phyloP scores from a whole-genome alignment of 2,888 invertebrate species.

The Amblyteles armatorius region DNA sequence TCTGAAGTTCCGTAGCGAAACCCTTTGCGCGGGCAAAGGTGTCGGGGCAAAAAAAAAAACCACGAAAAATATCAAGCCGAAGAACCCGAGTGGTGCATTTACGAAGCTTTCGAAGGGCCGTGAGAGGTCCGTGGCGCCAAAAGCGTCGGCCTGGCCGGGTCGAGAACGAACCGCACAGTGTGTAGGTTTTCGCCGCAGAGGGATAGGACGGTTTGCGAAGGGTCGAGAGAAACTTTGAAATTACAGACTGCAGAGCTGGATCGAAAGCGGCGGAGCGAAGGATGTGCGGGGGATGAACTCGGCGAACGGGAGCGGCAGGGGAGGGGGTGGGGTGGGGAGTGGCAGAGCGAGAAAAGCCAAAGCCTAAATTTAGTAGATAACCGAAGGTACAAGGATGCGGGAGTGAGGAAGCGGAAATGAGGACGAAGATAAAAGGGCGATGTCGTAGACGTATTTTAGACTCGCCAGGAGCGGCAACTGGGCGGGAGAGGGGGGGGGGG shows the following conservation, averaged over 20 bases:
- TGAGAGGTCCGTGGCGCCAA: slow-evolving; percentile 34
- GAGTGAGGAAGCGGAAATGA: slow-evolving; percentile 53
- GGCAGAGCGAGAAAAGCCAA: slow-evolving; percentile 30
- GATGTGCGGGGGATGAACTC: too few species aligned
- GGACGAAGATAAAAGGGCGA: slow-evolving; percentile 48
- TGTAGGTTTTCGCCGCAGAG: background rate
- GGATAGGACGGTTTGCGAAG: slow-evolving; percentile 3
- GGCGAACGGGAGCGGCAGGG: too few species aligned
- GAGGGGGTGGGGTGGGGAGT: too few species aligned
- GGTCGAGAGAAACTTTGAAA: slow-evolving; percentile 29
- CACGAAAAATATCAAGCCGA: slow-evolving; percentile 5
- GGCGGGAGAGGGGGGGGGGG: background rate
- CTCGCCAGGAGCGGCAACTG: slow-evolving; percentile 45
- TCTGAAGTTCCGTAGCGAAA: slow-evolving; percentile 74
- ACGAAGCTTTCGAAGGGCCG: slow-evolving; percentile 47
- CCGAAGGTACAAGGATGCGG: slow-evolving; percentile 48
- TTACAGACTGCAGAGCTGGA: slow-evolving; percentile 25
- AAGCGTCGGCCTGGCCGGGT: slow-evolving; percentile 37
- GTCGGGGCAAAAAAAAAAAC: background rate
- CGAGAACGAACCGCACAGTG: background rate
- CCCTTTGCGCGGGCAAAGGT: slow-evolving; percentile 69
- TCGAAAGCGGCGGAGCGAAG: background rate
- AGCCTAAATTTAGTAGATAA: slow-evolving; percentile 69
- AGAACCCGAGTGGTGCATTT: background rate
- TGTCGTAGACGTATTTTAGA: slow-evolving; percentile 26